Conservation (phyloP, 2,797 vertebrate genomes). For the Harpagifer antarcticus region DNA sequence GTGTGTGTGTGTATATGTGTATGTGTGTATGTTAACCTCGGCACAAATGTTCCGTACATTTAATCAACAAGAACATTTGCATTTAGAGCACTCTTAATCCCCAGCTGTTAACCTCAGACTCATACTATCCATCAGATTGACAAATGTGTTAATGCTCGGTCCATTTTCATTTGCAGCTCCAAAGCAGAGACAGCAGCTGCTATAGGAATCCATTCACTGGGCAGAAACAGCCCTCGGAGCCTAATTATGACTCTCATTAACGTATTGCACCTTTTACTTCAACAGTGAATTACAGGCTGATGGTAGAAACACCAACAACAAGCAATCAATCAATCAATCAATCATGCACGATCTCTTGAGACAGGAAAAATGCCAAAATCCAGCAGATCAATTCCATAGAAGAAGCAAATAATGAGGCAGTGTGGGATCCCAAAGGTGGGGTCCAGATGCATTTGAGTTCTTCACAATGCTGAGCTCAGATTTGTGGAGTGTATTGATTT, state of each 20-base stretch:
- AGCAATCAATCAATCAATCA: constrained; percentile 30
- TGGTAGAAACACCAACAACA: constrained; percentile 28
- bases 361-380: constrained; percentile 31
- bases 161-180: constrained; percentile 28
- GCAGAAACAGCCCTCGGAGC: constrained; percentile 47
- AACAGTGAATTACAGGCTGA: constrained; percentile 32
- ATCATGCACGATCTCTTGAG: constrained; percentile 26
- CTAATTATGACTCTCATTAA: constrained; percentile 54
- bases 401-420: constrained; percentile 9
- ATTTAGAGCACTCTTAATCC: constrained; percentile 57
- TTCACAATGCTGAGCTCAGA: not conserved
- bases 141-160: constrained; percentile 30
- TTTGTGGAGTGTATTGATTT: constrained; percentile 27
- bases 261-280: constrained; percentile 41
- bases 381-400: constrained; percentile 38
- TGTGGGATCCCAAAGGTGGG: constrained; percentile 52
- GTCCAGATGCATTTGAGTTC: constrained; percentile 26
- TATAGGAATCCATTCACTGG: constrained; percentile 45
- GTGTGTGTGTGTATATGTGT: not conserved
- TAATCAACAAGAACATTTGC: constrained; percentile 56
- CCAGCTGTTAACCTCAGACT: constrained; percentile 40
- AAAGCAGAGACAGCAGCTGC: constrained; percentile 34
- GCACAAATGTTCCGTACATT: constrained; percentile 36
- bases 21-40: not conserved
- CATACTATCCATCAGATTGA: constrained; percentile 28